These are phyloP conservation scores for Plotosus lineatus DNA, from an alignment of 2,113 vertebrate genomes.

Conservation along the genomic window DNA sequence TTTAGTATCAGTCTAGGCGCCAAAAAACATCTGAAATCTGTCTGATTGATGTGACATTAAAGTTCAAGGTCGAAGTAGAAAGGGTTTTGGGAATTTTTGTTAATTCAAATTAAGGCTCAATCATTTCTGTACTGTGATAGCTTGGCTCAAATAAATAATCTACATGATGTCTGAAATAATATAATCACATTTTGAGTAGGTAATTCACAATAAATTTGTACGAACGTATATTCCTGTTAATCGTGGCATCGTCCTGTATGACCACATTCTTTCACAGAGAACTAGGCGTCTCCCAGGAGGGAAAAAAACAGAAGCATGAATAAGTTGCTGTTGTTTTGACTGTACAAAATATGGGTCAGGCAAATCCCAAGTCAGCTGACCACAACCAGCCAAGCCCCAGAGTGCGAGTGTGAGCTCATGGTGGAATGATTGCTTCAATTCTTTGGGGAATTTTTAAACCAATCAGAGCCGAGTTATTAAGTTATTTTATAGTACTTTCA, in stretches of 20 bases:
- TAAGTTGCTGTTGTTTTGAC: conserved; percentile 45
- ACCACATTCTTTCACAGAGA: conserved; percentile 51
- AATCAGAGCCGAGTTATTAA: not conserved
- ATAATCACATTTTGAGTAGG: no score
- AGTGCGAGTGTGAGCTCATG: not conserved
- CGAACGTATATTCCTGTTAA: no score
- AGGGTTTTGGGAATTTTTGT: not conserved
- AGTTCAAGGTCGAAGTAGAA: not conserved
- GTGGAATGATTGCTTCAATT: conserved; percentile 1
- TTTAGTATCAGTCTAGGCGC: conserved; percentile 23
- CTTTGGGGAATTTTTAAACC: conserved; percentile 15
- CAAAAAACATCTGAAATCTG: not conserved
- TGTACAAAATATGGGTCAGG: conserved; percentile 56
- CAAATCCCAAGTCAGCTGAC: conserved; percentile 52
- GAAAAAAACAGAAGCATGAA: conserved; percentile 44
- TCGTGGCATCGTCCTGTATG: conserved; percentile 14
- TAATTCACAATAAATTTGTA: no score
- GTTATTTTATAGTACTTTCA: not conserved
- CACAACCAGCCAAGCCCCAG: conserved; percentile 1
- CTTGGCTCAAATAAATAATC: not conserved
- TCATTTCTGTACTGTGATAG: not conserved
- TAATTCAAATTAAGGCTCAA: not conserved
- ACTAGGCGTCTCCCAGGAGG: conserved; percentile 44
- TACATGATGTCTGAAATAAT: not conserved
- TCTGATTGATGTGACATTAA: conserved; percentile 23